These are phyloP conservation scores for Burhinus oedicnemus DNA, from an alignment of 2,113 vertebrate species.

Conservation along the genomic window DNA sequence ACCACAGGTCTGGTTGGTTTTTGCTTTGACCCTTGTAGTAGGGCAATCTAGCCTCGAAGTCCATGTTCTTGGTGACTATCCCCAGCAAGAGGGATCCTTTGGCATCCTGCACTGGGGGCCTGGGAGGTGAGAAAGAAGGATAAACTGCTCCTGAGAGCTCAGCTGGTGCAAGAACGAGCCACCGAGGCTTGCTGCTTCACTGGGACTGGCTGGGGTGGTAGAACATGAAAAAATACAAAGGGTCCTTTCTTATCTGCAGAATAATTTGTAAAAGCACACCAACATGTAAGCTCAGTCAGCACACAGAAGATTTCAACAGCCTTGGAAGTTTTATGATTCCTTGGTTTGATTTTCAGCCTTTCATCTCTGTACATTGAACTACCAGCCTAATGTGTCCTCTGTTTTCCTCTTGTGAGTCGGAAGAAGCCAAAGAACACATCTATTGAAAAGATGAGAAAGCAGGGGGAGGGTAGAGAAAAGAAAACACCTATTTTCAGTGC, in stretches of 20 bases:
- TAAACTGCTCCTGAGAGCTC: neutral
- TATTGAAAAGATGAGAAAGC: neutral
- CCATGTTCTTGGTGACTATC: neutral
- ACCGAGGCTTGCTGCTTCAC: neutral
- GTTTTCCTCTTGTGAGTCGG: neutral
- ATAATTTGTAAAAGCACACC: neutral
- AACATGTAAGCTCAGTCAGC: neutral
- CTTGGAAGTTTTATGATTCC: neutral
- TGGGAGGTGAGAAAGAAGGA: neutral
- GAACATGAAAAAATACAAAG: neutral
- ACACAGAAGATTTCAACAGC: neutral
- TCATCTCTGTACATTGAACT: neutral
- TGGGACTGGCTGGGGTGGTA: neutral
- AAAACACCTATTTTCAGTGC: neutral
- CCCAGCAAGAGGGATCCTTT: neutral
- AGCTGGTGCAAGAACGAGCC: accelerated
- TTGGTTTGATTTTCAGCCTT: neutral
- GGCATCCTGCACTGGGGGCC: accelerated
- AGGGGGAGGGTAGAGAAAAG: neutral
- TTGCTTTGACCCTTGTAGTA: neutral
- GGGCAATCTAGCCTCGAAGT: neutral
- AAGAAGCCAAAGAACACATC: neutral
- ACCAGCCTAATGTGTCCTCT: neutral
- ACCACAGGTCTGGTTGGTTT: neutral
- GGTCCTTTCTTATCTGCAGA: neutral